Conservation (phyloP, 2,113 vertebrate genomes). For the Rallus limicola region DNA sequence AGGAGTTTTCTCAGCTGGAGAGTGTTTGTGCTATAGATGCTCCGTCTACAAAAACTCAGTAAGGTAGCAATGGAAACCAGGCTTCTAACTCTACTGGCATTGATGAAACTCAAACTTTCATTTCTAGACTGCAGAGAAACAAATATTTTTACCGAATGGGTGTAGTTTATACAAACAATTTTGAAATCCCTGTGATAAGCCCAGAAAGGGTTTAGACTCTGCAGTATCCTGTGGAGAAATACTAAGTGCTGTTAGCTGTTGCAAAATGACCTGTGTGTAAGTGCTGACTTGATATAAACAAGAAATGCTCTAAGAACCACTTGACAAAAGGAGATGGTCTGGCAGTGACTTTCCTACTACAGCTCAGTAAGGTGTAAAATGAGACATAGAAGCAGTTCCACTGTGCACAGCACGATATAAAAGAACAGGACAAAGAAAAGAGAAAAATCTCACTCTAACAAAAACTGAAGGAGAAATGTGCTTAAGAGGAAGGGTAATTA, state of each 20-base stretch:
- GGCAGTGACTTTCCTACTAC: background rate
- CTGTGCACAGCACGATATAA: constrained; percentile 4
- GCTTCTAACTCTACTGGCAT: background rate
- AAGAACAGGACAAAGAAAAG: background rate
- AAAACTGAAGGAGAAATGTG: background rate
- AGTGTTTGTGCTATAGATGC: constrained; percentile 6
- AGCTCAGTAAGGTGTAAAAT: constrained; percentile 24
- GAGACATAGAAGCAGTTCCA: background rate
- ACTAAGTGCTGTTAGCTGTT: background rate
- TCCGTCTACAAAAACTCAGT: background rate
- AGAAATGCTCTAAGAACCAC: constrained; percentile 15
- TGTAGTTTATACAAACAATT: constrained; percentile 33
- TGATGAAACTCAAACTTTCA: background rate
- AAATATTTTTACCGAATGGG: background rate
- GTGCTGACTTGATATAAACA: constrained; percentile 58
- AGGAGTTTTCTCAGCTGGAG: constrained; percentile 21
- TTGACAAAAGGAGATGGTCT: constrained; percentile 32
- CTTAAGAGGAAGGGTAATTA: background rate
- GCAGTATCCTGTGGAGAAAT: constrained; percentile 28
- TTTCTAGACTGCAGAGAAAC: background rate
- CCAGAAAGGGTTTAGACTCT: constrained; percentile 26
- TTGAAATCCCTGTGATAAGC: constrained; percentile 22
- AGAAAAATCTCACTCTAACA: background rate
- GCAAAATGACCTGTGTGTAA: constrained; percentile 50
- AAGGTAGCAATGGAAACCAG: background rate